Conservation (phyloP, 2,113 vertebrate species). For the Burhinus oedicnemus region DNA sequence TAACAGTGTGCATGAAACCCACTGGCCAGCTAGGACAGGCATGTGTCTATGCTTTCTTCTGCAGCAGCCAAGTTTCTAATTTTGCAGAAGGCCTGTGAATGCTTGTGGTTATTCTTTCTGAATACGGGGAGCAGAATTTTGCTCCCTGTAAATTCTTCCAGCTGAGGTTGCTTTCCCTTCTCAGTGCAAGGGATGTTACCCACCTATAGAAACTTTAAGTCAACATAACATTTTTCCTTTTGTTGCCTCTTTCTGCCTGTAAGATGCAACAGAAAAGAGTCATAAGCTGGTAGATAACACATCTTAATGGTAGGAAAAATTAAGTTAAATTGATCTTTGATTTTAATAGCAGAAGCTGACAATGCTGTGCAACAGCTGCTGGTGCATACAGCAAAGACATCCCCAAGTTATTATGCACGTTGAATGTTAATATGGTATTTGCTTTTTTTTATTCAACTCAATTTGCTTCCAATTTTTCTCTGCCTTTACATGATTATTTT, state of each 20-base stretch:
- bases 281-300: background rate
- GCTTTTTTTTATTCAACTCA: background rate
- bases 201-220: background rate
- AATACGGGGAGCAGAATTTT: background rate
- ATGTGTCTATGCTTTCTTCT: background rate
- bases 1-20: background rate
- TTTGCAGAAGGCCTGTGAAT: background rate
- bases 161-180: background rate
- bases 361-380: background rate
- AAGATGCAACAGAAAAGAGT: background rate
- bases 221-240: background rate
- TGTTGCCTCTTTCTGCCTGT: background rate
- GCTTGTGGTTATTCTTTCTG: background rate
- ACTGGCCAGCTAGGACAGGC: background rate
- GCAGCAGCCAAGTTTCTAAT: background rate
- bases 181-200: background rate
- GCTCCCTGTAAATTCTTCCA: background rate
- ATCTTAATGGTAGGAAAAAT: background rate
- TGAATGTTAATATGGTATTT: conserved; percentile 17
- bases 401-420: background rate
- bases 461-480: conserved; percentile 31
- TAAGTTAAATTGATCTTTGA: background rate
- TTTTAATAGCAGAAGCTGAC: background rate
- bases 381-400: background rate
- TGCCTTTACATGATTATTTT: background rate